These are phyloP conservation scores for Falco concolor DNA, from an alignment of 2,797 vertebrate genomes.

Conservation along the genomic window DNA sequence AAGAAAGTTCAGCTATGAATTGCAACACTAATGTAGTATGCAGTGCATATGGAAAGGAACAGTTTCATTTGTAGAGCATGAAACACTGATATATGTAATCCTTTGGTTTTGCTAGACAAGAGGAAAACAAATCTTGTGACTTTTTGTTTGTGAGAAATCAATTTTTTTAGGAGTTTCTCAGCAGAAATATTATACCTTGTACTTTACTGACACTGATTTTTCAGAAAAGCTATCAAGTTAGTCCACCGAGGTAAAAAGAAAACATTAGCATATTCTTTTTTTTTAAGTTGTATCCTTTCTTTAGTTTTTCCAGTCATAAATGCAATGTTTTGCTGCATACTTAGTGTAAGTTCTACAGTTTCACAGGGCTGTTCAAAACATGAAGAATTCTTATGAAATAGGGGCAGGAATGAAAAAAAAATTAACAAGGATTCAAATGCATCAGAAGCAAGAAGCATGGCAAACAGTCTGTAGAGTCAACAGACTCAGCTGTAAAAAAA, in stretches of 20 bases:
- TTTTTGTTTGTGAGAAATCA: not conserved
- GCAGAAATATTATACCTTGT: not conserved
- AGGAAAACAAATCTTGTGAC: not conserved
- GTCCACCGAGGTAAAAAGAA: not conserved
- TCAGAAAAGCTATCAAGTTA: not conserved
- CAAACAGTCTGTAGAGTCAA: not conserved
- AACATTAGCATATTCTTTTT: not conserved
- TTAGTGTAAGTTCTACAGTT: not conserved
- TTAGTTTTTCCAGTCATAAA: not conserved
- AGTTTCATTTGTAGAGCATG: not conserved
- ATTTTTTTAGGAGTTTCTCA: not conserved
- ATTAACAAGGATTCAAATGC: not conserved
- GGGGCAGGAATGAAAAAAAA: not conserved
- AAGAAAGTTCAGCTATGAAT: constrained; percentile 13
- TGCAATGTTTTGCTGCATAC: not conserved
- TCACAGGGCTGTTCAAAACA: not conserved
- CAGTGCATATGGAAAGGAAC: not conserved
- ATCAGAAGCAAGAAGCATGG: not conserved
- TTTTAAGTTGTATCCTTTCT: not conserved
- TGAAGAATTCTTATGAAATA: not conserved
- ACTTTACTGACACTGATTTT: not conserved
- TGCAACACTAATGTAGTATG: not conserved
- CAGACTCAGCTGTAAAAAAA: not conserved
- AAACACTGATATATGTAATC: not conserved
- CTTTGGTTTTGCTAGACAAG: not conserved